Evolutionary conservation across 1,140 invertebrate species (phyloP).

Genomic region (Branchinecta lynchi): DNA sequence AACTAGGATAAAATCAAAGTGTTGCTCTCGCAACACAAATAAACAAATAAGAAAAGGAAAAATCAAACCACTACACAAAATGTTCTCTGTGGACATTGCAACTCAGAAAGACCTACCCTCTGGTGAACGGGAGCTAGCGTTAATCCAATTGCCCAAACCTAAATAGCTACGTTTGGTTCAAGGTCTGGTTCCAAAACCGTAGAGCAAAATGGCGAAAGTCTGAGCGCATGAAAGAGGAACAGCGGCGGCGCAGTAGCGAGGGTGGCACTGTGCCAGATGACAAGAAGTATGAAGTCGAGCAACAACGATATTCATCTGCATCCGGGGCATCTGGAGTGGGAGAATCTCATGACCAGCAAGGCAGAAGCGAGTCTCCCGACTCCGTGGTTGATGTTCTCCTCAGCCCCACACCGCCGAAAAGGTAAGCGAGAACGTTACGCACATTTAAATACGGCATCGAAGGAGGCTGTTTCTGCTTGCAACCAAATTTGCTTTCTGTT

Average conservation of each 20-base stretch:
- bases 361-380: neutral
- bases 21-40: no score
- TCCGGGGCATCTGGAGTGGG: neutral
- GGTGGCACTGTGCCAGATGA: conserved; percentile 23
- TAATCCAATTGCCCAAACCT: no score
- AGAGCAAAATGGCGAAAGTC: conserved; percentile 85
- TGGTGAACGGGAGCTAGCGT: no score
- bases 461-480: no score
- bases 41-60: no score
- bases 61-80: no score
- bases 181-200: conserved; percentile 92
- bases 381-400: neutral
- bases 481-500: no score
- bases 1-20: no score
- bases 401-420: neutral
- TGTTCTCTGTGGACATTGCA: no score
- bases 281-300: conserved; percentile 16
- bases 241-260: conserved; percentile 58
- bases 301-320: neutral
- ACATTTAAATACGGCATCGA: no score
- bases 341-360: neutral
- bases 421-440: neutral
- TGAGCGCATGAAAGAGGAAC: conserved; percentile 74
- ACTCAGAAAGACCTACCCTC: no score
- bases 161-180: conserved; percentile 13